A percentile compares a stretch with the other conserved stretches of the same genome.
phyloP scores from a whole-genome alignment of 2,888 invertebrate genomes.

The Scotopteryx bipunctaria region DNA sequence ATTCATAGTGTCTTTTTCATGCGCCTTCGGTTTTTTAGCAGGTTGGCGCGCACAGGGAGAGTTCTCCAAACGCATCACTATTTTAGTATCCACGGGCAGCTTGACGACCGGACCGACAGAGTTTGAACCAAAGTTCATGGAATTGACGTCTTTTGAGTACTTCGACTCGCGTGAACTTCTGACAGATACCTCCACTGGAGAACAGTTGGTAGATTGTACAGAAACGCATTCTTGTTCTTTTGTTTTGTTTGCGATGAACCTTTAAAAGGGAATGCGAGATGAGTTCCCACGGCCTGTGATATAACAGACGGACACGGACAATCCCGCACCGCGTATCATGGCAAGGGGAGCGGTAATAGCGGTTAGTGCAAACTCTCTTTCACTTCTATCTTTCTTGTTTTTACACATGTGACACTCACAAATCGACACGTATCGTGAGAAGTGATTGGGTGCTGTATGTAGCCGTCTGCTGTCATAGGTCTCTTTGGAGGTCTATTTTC shows the following conservation, averaged over 20 bases:
- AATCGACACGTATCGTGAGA: too few species aligned
- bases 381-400: too few species aligned
- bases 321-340: too few species aligned
- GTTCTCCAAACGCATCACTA: conserved; percentile 59
- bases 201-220: neutral
- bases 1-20: conserved; percentile 41
- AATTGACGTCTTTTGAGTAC: conserved; percentile 21
- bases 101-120: conserved; percentile 61
- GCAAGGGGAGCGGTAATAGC: too few species aligned
- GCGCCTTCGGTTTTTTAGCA: conserved; percentile 36
- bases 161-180: conserved; percentile 4
- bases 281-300: too few species aligned
- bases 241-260: conserved; percentile 40
- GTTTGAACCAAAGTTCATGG: conserved; percentile 35
- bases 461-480: too few species aligned
- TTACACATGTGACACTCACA: too few species aligned
- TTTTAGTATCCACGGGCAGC: conserved; percentile 58
- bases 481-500: too few species aligned
- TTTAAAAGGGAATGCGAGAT: conserved; percentile 35
- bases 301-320: too few species aligned
- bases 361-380: too few species aligned
- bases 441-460: too few species aligned
- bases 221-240: conserved; percentile 14
- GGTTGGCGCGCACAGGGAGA: conserved; percentile 25
- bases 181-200: neutral